Conservation (phyloP, 2,797 vertebrate genomes). For the Sylvia borin region DNA sequence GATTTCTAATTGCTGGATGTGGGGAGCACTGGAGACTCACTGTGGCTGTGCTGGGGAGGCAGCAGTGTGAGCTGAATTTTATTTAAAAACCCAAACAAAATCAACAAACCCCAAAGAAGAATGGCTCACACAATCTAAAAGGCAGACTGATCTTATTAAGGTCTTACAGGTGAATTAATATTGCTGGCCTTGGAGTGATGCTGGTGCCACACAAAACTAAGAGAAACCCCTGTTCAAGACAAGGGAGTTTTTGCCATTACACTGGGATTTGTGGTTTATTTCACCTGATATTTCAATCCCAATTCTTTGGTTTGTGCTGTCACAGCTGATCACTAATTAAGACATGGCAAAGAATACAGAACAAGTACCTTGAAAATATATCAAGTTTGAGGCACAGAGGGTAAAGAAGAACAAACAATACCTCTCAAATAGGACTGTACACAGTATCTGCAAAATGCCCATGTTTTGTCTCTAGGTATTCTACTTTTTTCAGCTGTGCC, state of each 20-base stretch:
- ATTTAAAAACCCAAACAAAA: not conserved
- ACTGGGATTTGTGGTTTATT: not conserved
- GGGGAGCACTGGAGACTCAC: not conserved
- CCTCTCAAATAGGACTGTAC: not conserved
- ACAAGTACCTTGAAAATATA: not conserved
- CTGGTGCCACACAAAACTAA: not conserved
- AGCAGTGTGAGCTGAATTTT: not conserved
- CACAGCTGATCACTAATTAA: not conserved
- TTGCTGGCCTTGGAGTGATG: not conserved
- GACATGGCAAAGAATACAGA: not conserved
- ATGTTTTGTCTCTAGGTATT: not conserved
- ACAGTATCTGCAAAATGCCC: not conserved
- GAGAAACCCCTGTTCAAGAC: not conserved
- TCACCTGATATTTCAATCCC: not conserved
- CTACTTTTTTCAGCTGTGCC: not conserved
- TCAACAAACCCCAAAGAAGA: not conserved
- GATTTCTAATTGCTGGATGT: not conserved
- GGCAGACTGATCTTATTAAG: not conserved
- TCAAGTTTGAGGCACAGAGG: not conserved
- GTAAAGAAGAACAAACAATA: not conserved
- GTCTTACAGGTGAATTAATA: not conserved
- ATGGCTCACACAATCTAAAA: not conserved
- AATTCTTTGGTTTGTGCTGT: not conserved
- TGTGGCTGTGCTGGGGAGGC: not conserved
- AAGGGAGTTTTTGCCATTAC: not conserved